These are phyloP conservation scores for Leucophenga maculata DNA, from an alignment of 2,888 invertebrate genomes.

Conservation along the genomic window DNA sequence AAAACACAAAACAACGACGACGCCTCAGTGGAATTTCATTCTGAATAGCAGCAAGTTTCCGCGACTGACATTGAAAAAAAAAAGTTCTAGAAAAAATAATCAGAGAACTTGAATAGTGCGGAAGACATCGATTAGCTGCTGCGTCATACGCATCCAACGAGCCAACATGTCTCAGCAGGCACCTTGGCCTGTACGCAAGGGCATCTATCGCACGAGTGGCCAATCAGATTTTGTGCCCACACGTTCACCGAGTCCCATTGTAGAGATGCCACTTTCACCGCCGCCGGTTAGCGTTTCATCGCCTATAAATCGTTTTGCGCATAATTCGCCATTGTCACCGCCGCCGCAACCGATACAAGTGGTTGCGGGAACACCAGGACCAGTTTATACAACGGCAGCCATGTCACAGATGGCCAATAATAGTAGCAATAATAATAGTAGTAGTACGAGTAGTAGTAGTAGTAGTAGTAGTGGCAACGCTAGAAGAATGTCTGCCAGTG, in stretches of 20 bases:
- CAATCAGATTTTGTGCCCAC: constrained; percentile 71
- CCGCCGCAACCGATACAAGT: constrained; percentile 67
- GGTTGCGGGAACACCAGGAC: constrained; percentile 45
- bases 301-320: constrained; percentile 50
- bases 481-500: constrained; percentile 48
- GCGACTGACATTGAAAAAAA: constrained; percentile 40
- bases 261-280: constrained; percentile 72
- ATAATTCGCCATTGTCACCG: constrained; percentile 60
- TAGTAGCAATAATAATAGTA: background rate
- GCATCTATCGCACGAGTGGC: constrained; percentile 73
- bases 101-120: constrained; percentile 18
- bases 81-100: constrained; percentile 27
- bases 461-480: constrained; percentile 36
- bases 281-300: constrained; percentile 52
- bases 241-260: constrained; percentile 71
- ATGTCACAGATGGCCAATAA: constrained; percentile 28
- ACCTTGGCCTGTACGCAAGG: constrained; percentile 83
- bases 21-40: constrained; percentile 30
- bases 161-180: constrained; percentile 75
- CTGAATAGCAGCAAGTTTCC: constrained; percentile 10
- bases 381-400: constrained; percentile 31
- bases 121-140: background rate
- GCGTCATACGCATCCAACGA: background rate
- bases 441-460: constrained; percentile 9
- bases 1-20: background rate